A percentile compares a stretch with the other conserved stretches of the same genome.
Conservation (phyloP, 2,888 invertebrate genomes). For the Caenorhabditis angaria region DNA sequence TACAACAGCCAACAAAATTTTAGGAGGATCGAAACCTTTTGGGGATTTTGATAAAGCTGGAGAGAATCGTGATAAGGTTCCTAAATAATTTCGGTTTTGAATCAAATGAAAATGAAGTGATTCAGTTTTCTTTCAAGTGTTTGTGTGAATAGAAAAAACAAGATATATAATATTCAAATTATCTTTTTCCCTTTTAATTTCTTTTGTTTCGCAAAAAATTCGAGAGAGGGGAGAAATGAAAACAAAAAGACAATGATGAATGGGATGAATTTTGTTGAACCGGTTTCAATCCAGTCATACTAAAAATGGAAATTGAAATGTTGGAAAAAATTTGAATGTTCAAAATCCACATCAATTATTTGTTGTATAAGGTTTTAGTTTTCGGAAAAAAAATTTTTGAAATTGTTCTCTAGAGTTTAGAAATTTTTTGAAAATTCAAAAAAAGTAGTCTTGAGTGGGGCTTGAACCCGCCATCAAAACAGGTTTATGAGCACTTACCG, state of each 20-base stretch:
- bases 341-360: too few relatives aligned
- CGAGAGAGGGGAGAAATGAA: not conserved
- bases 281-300: not conserved
- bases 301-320: not conserved
- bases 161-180: slow-evolving; percentile 4
- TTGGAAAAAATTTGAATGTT: not conserved
- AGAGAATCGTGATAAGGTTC: not conserved
- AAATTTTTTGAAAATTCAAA: too few relatives aligned
- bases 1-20: not conserved
- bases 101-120: not conserved
- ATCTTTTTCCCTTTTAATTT: not conserved
- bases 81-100: not conserved
- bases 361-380: too few relatives aligned
- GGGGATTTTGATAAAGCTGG: not conserved
- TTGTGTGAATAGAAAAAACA: not conserved
- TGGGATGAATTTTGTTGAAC: not conserved
- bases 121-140: not conserved
- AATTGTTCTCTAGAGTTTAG: too few relatives aligned
- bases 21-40: not conserved
- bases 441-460: too few relatives aligned
- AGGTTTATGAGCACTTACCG: too few relatives aligned
- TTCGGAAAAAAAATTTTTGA: too few relatives aligned
- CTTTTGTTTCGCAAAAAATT: not conserved
- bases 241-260: slow-evolving; percentile 2
- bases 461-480: too few relatives aligned